Base-by-base conservation (phyloP, 2,888 invertebrate species). In the Caenorhabditis afra region DNA sequence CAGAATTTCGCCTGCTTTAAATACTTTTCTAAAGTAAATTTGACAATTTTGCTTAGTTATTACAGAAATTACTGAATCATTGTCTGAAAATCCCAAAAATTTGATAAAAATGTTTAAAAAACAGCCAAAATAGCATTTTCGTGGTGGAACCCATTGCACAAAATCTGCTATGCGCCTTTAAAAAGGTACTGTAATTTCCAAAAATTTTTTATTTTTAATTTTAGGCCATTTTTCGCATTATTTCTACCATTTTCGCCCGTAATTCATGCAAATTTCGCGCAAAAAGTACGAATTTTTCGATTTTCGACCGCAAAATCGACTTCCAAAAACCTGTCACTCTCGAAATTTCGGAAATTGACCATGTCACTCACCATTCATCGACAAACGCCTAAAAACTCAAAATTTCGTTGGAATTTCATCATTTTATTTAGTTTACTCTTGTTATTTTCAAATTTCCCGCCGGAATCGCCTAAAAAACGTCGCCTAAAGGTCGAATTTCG, bases 81-180 rank as follows among this genome's bases (percentile, higher is more conserved):
- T n/a, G n/a, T n/a, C n/a, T n/a, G n/a, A n/a, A n/a, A n/a, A n/a
- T n/a, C n/a, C n/a, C n/a, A n/a, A n/a, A n/a, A n/a, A n/a, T n/a
- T n/a, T n/a, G n/a, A n/a, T n/a, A n/a, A n/a, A n/a, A n/a, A n/a
- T 37, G 7, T 37, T 37, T 11, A 37, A 8, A 5, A 37, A 37
- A 37, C 5, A 37, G 7, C 37, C 11, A 47, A 47, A 47, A 5
- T 16, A n/a, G n/a, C 7, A 18, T 22, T 52, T 22, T 49, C 49
- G 49, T 22, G 20, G 23, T 29, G 29, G 23, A 29, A 52, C 52
- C 52, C 29, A n/a, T n/a, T 7, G 23, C n/a, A 52, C 23, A 8
- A 11, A 52, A 29, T n/a, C 14, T 1, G n/a, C 29, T 23, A 52
- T 52, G 52, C 52, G 52, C 52, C 52, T 52, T 52, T 52, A 29